Base-by-base conservation (phyloP, 2,113 vertebrate genomes). In the Rhynchopsitta pachyrhyncha region DNA sequence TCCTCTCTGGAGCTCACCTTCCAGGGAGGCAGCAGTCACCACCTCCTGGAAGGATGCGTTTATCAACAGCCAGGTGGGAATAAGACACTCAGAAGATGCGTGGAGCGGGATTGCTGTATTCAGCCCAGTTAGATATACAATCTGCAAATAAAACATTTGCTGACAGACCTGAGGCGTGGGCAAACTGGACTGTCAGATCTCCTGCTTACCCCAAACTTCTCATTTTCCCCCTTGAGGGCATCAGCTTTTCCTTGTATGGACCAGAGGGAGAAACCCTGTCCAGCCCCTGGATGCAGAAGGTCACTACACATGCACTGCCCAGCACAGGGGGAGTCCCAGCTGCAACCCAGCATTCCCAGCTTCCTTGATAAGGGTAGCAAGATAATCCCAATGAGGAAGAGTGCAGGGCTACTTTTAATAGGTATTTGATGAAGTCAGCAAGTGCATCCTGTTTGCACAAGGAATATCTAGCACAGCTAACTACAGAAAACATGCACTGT, bases 221-320 rank as follows among this genome's bases (percentile, higher is more conserved):
- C 27, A 20, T n/a, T 78, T 57, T 55, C 22, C 42, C 31, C 39
- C 70, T 59, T 42, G 19, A 15, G 44, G 63, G 39, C 66, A 69
- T 17, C 37, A 17, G 28, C 17, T 79, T 78, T 66, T n/a, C n/a
- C 31, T 29, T 42, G 8, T n/a, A 35, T 0, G 1, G 31, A 28
- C 18, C 1, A 2, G 14, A 77, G 11, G 20, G 13, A 55, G 47
- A 76, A 94, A 20, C 28, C 33, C 46, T 62, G 41, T 28, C 31
- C 0, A 31, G 3, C 4, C 25, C 41, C 1, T 0, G 0, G 24
- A 15, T 46, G 31, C 41, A 70, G 25, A 28, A 68, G 15, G 46
- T 86, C 53, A 0, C n/a, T 67, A n/a, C 31, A 60, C 18, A 15
- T 14, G 24, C 7, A 12, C 37, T 82, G 62, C 39, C 37, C 13